Conservation (phyloP, 2,113 vertebrate genomes). For the Etheostoma spectabile region DNA sequence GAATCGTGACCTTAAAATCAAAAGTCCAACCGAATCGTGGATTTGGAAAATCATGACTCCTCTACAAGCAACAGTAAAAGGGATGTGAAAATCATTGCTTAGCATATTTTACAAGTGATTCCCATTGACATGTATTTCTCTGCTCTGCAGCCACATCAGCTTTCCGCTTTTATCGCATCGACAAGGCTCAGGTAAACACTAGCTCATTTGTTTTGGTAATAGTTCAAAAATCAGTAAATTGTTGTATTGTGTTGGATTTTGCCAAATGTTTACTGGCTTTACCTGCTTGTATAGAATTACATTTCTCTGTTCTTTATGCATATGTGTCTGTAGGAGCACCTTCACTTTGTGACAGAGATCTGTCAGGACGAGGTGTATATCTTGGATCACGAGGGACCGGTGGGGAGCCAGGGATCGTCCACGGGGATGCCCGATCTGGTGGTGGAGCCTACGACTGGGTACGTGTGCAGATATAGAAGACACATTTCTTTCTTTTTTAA, state of each 20-base stretch:
- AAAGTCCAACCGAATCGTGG: no score
- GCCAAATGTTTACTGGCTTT: not conserved
- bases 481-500: not conserved
- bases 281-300: not conserved
- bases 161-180: conserved; percentile 97
- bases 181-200: conserved; percentile 94
- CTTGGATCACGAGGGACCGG: conserved; percentile 91
- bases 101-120: no score
- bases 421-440: conserved; percentile 96
- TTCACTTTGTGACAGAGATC: conserved; percentile 98
- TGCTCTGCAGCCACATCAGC: conserved; percentile 91
- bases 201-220: no score
- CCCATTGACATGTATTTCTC: not conserved
- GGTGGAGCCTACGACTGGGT: conserved; percentile 92
- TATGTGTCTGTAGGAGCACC: conserved; percentile 89
- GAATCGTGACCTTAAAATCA: no score
- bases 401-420: conserved; percentile 80
- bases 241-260: no score
- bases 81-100: not conserved
- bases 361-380: conserved; percentile 98
- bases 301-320: conserved; percentile 59
- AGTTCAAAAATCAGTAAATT: no score
- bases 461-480: conserved; percentile 33
- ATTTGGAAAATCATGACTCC: no score
- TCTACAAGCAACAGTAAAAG: not conserved